Percentiles rank a stretch among this genome's conserved stretches.
Conservation (phyloP, 2,888 invertebrate genomes). For the Torymus tubicola region DNA sequence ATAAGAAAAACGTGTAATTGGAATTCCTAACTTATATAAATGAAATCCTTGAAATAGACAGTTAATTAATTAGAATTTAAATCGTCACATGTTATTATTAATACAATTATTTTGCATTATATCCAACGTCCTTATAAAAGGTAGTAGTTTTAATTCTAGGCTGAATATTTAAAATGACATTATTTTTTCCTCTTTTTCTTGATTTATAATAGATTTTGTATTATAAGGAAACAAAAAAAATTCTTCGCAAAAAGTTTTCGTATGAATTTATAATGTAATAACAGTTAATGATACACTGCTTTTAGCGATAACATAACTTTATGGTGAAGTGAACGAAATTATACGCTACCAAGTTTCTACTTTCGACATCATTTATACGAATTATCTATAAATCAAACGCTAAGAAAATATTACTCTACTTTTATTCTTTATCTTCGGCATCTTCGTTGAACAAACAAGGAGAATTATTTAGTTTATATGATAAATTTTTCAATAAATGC, state of each 20-base stretch:
- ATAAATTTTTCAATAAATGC: no score
- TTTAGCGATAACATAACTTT: conserved; percentile 18
- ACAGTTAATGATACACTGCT: no score
- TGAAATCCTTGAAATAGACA: conserved; percentile 1
- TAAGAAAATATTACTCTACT: neutral
- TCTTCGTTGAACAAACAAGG: no score
- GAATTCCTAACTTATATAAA: neutral
- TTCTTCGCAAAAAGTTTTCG: neutral
- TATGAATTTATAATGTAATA: no score
- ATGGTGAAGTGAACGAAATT: conserved; percentile 6
- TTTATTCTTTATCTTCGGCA: neutral
- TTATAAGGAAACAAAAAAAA: neutral
- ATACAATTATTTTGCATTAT: no score
- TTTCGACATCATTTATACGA: conserved; percentile 25
- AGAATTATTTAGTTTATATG: no score
- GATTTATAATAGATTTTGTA: no score
- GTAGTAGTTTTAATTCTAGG: no score
- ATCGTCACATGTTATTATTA: no score
- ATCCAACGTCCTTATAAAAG: no score
- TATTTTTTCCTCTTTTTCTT: no score
- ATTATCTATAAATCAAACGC: neutral
- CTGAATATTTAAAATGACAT: no score
- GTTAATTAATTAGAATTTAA: neutral
- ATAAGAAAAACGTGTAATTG: neutral
- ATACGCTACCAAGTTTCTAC: conserved; percentile 24